These are phyloP conservation scores for Drosophila anomelani DNA, from an alignment of 2,888 invertebrate genomes.

Conservation along the genomic window DNA sequence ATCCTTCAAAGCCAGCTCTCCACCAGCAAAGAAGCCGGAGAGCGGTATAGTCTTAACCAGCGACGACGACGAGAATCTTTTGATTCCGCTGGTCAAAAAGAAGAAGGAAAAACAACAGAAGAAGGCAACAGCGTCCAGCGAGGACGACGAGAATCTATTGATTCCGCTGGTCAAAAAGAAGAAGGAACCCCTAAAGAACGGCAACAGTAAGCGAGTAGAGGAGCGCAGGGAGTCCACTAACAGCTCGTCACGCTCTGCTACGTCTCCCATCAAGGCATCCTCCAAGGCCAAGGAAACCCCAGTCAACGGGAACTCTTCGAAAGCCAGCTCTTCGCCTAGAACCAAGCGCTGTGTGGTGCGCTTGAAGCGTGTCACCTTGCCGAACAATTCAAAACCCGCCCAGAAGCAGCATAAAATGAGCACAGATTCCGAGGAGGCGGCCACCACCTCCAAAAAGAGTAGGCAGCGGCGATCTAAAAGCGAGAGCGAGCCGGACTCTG, in stretches of 20 bases:
- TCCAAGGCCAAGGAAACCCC: not conserved
- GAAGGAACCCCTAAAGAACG: not conserved
- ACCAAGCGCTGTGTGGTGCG: constrained; percentile 68
- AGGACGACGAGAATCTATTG: not conserved
- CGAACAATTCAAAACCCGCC: constrained; percentile 5
- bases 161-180: not conserved
- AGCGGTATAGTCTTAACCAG: not conserved
- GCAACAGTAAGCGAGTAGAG: not conserved
- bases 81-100: not conserved
- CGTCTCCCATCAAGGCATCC: not conserved
- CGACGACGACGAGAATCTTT: not conserved
- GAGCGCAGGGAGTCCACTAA: not conserved
- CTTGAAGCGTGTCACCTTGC: constrained; percentile 55
- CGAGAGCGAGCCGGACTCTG: constrained; percentile 56
- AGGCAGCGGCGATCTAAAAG: constrained; percentile 28
- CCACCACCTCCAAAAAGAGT: constrained; percentile 46
- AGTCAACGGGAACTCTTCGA: constrained; percentile 2
- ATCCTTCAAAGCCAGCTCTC: not conserved
- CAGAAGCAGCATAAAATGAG: constrained; percentile 58
- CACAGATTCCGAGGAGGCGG: constrained; percentile 62
- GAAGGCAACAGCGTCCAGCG: not conserved
- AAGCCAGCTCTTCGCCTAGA: not conserved
- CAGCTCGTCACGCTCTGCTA: not conserved
- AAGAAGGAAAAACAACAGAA: too few species aligned
- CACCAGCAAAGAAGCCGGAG: not conserved